Evolutionary conservation across 2,888 invertebrate genomes (phyloP).

Genomic region (Sesamia inferens): DNA sequence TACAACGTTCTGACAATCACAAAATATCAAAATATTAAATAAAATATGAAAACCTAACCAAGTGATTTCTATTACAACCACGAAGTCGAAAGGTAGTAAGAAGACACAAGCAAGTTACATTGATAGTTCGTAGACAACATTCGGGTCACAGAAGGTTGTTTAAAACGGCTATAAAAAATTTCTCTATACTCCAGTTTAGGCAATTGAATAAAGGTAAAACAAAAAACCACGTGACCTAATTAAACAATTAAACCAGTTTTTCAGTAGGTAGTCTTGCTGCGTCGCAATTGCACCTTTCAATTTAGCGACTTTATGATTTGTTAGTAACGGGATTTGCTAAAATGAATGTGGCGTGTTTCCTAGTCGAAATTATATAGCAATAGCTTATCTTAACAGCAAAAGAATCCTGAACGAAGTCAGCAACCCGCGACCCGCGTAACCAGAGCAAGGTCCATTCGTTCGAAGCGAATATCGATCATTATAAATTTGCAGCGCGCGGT

Average conservation of each 20-base stretch:
- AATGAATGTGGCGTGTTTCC: too few relatives aligned
- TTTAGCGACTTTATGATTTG: too few relatives aligned
- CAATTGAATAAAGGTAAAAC: too few relatives aligned
- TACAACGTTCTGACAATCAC: not conserved
- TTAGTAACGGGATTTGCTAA: not conserved
- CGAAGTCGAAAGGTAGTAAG: not conserved
- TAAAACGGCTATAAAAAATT: not conserved
- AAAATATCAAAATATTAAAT: not conserved
- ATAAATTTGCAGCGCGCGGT: constrained; percentile 85
- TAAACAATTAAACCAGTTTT: too few relatives aligned
- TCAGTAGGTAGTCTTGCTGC: too few relatives aligned
- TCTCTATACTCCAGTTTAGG: not conserved
- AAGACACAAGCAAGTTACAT: not conserved
- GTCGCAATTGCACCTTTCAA: too few relatives aligned
- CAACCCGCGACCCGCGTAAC: constrained; percentile 70
- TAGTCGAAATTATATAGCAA: not conserved
- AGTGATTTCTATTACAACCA: not conserved
- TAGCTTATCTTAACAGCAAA: constrained; percentile 24
- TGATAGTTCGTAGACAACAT: not conserved
- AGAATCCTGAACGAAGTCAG: constrained; percentile 46
- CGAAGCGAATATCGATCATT: constrained; percentile 87
- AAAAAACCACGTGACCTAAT: too few relatives aligned
- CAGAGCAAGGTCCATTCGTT: constrained; percentile 81
- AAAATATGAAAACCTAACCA: not conserved
- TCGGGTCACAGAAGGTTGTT: not conserved